Evolutionary conservation across 2,888 invertebrate genomes (phyloP).

Genomic region (Drosophila kuntzei): DNA sequence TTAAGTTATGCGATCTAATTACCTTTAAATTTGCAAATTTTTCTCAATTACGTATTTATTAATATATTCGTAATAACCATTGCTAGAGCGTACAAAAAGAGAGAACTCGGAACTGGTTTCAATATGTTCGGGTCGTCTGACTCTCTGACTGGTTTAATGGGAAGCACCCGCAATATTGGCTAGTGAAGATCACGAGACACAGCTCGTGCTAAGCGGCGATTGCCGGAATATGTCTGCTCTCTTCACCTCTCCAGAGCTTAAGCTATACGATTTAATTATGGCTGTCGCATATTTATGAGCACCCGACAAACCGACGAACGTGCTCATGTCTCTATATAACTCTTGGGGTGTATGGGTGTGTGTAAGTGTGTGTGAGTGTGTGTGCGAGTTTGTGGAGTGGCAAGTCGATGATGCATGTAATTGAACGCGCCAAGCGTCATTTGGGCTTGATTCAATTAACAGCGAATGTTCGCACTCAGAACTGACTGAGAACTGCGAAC

Average conservation of each 20-base stretch:
- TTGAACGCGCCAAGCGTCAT: conserved; percentile 43
- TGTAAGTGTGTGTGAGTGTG: conserved; percentile 11
- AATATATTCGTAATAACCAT: conserved; percentile 3
- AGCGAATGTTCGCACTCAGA: too few relatives aligned
- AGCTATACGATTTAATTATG: conserved; percentile 54
- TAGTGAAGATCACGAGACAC: conserved; percentile 66
- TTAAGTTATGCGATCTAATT: not conserved
- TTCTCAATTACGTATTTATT: not conserved
- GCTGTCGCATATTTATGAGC: conserved; percentile 64
- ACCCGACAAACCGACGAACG: conserved; percentile 42
- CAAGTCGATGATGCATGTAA: conserved; percentile 69
- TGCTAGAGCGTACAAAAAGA: not conserved
- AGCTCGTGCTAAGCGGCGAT: conserved; percentile 69
- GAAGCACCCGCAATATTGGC: conserved; percentile 58
- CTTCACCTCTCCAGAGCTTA: conserved; percentile 4
- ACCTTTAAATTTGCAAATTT: not conserved
- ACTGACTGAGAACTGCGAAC: not conserved
- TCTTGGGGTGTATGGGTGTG: conserved; percentile 5
- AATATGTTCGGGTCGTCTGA: conserved; percentile 36
- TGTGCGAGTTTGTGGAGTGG: conserved; percentile 37
- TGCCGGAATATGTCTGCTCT: conserved; percentile 23
- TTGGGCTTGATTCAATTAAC: conserved; percentile 48
- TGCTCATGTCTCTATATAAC: conserved; percentile 31
- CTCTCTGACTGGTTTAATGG: conserved; percentile 56
- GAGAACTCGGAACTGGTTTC: conserved; percentile 36